These are phyloP conservation scores for Limnephilus lunatus DNA, from an alignment of 2,888 invertebrate species.

Conservation along the genomic window DNA sequence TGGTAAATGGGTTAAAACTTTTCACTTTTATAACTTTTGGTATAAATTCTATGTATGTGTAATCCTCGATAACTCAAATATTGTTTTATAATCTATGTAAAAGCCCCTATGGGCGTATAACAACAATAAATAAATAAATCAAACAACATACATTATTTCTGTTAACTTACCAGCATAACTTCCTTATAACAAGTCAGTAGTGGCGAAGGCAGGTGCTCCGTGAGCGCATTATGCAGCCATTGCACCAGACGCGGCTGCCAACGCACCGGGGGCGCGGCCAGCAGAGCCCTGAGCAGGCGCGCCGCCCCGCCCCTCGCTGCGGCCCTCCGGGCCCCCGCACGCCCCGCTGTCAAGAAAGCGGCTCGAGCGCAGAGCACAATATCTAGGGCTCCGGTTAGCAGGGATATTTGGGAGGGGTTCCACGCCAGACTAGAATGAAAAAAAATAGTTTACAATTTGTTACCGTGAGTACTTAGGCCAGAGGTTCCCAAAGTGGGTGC, in stretches of 20 bases:
- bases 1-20: no score
- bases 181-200: constrained; percentile 62
- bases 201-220: constrained; percentile 63
- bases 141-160: neutral
- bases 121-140: no score
- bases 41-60: no score
- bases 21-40: no score
- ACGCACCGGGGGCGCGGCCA: constrained; percentile 65
- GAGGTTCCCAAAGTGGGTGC: no score
- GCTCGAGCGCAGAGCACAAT: constrained; percentile 65
- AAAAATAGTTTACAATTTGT: no score
- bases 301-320: constrained; percentile 67
- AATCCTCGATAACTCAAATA: no score
- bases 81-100: no score
- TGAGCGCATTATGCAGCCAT: constrained; percentile 68
- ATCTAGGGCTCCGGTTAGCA: constrained; percentile 68
- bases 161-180: constrained; percentile 62
- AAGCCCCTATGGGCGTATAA: no score
- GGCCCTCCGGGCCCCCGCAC: constrained; percentile 67
- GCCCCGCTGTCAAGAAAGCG: constrained; percentile 68
- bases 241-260: constrained; percentile 67
- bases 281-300: constrained; percentile 60
- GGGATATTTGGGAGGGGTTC: constrained; percentile 68
- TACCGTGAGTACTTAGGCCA: no score
- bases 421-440: constrained; percentile 68